Base-by-base conservation (phyloP, 2,113 vertebrate genomes). In the Pygoscelis antarcticus region DNA sequence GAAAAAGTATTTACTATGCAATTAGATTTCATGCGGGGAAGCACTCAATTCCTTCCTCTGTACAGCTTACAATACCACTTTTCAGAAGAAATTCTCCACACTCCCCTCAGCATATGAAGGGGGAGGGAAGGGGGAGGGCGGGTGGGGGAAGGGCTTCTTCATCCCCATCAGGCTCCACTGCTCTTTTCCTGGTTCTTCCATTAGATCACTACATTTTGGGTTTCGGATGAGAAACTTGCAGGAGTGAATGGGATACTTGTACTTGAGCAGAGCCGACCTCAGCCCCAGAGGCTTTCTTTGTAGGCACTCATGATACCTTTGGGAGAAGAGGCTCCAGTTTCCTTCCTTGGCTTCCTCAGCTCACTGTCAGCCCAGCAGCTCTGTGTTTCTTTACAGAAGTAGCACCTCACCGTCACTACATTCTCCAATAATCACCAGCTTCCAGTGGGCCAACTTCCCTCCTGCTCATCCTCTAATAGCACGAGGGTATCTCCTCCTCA, bases 41-140 rank as follows among this genome's bases (percentile, higher is more conserved):
- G 66, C 70, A 69, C 75, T 97, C 80, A 36, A 55, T 83, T 77
- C 88, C 68, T 77, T 96, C 52, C 88, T 89, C 90, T 87, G 61
- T 89, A 79, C 72, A 83, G 80, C 52, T 72, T 47, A 97, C 94
- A 96, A 94, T 79, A 62, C 65, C 26, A 88, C 68, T 95, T 97
- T 96, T 90, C 81, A 97, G 84, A 92, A 95, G 80, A 95, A 93
- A 97, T 95, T 96, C 64, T 95, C 89, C 87, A 96, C 72, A 82
- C 58, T 62, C 46, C 66, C 52, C 78, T 76, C 4, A 2, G 36
- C 21, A 17, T 36, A 62, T 0, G 11, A 76, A 95, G 47, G 26
- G 72, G 58, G 76, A 94, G 76, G 46, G 11, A 76, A 95, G 47
- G 26, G 72, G 58, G 76, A 94, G 76, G 46, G 3, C 0, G 3